Conservation (phyloP, 2,113 vertebrate species). For the Tetrao urogallus region DNA sequence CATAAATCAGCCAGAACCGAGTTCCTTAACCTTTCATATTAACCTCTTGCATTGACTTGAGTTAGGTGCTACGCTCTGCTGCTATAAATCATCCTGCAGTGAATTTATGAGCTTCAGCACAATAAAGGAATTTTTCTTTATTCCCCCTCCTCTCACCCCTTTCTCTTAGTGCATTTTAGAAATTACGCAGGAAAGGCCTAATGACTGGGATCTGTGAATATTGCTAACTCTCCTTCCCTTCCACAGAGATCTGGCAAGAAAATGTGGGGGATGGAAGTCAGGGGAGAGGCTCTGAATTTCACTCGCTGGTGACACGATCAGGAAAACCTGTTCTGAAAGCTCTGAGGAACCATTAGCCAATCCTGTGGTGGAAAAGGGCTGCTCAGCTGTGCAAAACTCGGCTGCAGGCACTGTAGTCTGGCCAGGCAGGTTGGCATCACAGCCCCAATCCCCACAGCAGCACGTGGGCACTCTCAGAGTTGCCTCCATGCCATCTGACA, state of each 20-base stretch:
- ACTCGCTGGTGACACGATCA: neutral
- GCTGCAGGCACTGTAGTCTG: neutral
- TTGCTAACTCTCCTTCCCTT: neutral
- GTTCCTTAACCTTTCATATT: constrained; percentile 82
- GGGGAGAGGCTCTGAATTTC: constrained; percentile 27
- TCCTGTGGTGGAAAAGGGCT: neutral
- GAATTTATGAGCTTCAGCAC: constrained; percentile 77
- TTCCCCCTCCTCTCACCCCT: neutral
- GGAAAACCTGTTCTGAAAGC: constrained; percentile 36
- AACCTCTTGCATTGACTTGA: constrained; percentile 81
- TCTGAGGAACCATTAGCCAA: neutral
- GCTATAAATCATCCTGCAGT: constrained; percentile 74
- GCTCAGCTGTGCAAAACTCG: fast-evolving
- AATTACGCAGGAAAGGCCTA: constrained; percentile 53
- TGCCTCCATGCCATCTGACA: neutral
- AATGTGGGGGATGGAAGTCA: neutral
- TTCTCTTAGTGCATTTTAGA: constrained; percentile 41
- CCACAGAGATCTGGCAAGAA: constrained; percentile 62
- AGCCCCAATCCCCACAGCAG: fast-evolving
- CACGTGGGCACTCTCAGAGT: neutral
- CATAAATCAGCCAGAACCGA: constrained; percentile 77
- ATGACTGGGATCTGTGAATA: constrained; percentile 38
- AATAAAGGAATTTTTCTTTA: constrained; percentile 55
- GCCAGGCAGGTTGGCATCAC: neutral
- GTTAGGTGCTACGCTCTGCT: constrained; percentile 71